A percentile compares a stretch with the other conserved stretches of the same genome.
These are phyloP conservation scores for Hyles euphorbiae DNA, from an alignment of 1,140 invertebrate genomes.

Conservation along the genomic window DNA sequence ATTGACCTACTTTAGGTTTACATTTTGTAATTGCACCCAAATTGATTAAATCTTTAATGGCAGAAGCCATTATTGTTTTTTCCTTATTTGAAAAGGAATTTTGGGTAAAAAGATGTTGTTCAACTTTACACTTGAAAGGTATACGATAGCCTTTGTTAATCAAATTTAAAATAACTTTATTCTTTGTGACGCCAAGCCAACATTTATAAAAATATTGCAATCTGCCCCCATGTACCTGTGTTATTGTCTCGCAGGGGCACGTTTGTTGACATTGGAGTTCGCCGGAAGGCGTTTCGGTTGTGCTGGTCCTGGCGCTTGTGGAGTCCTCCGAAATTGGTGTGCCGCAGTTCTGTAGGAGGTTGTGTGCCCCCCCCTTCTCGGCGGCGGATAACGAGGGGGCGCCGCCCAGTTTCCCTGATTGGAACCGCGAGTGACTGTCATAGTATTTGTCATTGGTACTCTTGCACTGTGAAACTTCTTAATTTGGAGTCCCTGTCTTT, in stretches of 20 bases:
- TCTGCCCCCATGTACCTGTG: slow-evolving; percentile 32
- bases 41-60: too few relatives aligned
- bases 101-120: too few relatives aligned
- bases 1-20: too few relatives aligned
- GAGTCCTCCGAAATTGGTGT: neutral
- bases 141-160: slow-evolving; percentile 6
- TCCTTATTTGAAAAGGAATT: too few relatives aligned
- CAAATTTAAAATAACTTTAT: slow-evolving; percentile 22
- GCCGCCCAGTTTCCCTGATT: slow-evolving; percentile 27
- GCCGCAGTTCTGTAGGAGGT: slow-evolving; percentile 1
- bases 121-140: too few relatives aligned
- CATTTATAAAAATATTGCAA: slow-evolving; percentile 28
- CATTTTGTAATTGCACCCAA: too few relatives aligned
- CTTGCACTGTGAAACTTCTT: too few relatives aligned
- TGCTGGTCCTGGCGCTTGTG: neutral
- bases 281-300: slow-evolving; percentile 1
- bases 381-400: slow-evolving; percentile 19
- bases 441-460: too few relatives aligned
- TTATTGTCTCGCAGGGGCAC: slow-evolving; percentile 15
- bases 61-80: too few relatives aligned
- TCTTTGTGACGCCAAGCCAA: slow-evolving; percentile 26
- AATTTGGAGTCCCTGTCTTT: too few relatives aligned
- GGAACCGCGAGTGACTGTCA: neutral
- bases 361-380: slow-evolving; percentile 27
- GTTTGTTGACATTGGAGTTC: slow-evolving; percentile 5